Evolutionary conservation across 2,888 invertebrate species (phyloP).

Genomic region (Harpalus rufipes): DNA sequence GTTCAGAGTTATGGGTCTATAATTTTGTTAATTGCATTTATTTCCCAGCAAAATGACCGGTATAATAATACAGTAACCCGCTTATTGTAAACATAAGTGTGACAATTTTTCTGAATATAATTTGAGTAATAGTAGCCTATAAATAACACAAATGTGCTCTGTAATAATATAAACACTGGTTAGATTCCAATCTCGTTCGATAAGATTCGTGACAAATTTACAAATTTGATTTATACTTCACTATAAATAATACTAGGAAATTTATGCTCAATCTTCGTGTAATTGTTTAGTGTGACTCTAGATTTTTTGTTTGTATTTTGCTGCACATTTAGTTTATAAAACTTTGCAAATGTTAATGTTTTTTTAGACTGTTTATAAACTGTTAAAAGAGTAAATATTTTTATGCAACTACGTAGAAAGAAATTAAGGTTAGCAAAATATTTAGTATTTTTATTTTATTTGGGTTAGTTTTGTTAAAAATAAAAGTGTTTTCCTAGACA

Average conservation of each 20-base stretch:
- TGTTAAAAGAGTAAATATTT: too few species aligned
- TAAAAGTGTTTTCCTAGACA: too few species aligned
- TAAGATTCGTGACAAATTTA: slow-evolving; percentile 45
- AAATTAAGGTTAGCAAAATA: too few species aligned
- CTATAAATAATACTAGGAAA: slow-evolving; percentile 21
- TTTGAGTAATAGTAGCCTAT: slow-evolving; percentile 34
- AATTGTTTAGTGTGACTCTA: neutral
- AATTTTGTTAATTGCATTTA: too few species aligned
- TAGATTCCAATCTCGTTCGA: slow-evolving; percentile 24
- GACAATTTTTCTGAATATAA: slow-evolving; percentile 45
- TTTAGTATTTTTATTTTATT: too few species aligned
- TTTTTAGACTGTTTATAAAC: too few species aligned
- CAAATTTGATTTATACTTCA: slow-evolving; percentile 33
- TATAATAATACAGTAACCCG: too few species aligned
- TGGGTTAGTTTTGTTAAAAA: too few species aligned
- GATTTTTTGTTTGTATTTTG: neutral
- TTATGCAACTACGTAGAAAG: too few species aligned
- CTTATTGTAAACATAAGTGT: slow-evolving; percentile 41
- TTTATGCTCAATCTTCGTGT: neutral
- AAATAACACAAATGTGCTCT: slow-evolving; percentile 26
- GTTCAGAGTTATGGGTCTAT: too few species aligned
- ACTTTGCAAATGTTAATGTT: too few species aligned
- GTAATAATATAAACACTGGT: slow-evolving; percentile 41
- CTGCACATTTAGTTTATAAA: neutral
- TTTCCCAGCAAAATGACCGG: too few species aligned